phyloP scores from a whole-genome alignment of 2,888 invertebrate species.

The Drosophila anomelani region DNA sequence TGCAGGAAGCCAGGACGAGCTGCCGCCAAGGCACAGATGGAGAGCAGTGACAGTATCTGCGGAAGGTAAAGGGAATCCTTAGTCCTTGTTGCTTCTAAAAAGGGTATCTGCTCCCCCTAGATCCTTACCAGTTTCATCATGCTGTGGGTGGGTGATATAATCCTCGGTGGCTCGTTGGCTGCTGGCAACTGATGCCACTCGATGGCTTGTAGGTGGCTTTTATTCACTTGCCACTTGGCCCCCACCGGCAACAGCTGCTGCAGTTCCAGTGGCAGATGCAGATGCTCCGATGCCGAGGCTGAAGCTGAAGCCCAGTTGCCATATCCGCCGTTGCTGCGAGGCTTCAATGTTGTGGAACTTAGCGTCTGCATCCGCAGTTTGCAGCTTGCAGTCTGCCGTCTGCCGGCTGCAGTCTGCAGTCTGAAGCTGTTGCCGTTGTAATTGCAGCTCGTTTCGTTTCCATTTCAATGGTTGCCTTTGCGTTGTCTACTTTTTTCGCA shows the following conservation, averaged over 20 bases:
- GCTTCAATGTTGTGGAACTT: constrained; percentile 51
- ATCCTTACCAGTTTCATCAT: constrained; percentile 75
- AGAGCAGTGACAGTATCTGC: constrained; percentile 62
- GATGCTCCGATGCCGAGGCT: constrained; percentile 72
- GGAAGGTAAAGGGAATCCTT: not conserved
- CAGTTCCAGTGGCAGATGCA: constrained; percentile 55
- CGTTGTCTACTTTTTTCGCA: constrained; percentile 43
- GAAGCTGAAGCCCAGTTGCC: constrained; percentile 59
- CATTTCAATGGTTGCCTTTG: constrained; percentile 47
- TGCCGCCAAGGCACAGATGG: constrained; percentile 59
- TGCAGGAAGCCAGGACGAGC: constrained; percentile 83
- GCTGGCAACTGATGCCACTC: constrained; percentile 81
- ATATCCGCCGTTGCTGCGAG: constrained; percentile 68
- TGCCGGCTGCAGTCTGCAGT: constrained; percentile 47
- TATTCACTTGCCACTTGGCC: constrained; percentile 74
- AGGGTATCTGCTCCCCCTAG: not conserved
- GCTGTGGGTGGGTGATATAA: constrained; percentile 36
- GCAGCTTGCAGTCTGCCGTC: constrained; percentile 32
- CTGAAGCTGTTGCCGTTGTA: constrained; percentile 42
- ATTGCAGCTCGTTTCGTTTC: constrained; percentile 49
- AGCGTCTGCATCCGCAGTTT: constrained; percentile 66
- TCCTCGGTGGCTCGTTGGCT: constrained; percentile 43
- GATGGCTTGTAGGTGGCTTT: constrained; percentile 71
- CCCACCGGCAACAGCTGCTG: constrained; percentile 45
- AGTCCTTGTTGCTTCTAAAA: not conserved